phyloP scores from a whole-genome alignment of 2,113 vertebrate genomes.

The Fregata magnificens region DNA sequence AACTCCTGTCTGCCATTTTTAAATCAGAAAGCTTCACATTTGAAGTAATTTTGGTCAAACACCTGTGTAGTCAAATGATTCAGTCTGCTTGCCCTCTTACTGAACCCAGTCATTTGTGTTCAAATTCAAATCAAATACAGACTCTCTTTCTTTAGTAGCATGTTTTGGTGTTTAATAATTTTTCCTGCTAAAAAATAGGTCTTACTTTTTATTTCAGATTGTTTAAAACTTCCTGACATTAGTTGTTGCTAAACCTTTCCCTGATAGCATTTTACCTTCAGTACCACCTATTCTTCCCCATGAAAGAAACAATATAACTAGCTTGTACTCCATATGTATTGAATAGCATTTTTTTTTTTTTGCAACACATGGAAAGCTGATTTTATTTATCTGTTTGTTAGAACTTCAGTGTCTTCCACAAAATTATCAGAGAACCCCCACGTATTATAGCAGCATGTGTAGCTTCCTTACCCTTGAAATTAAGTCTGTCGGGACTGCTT shows the following conservation, averaged over 20 bases:
- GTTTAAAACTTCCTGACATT: background rate
- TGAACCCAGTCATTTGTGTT: background rate
- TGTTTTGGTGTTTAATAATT: background rate
- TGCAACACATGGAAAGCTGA: background rate
- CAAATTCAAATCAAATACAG: background rate
- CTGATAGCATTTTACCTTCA: background rate
- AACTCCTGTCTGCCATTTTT: background rate
- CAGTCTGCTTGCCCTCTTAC: background rate
- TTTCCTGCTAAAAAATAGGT: background rate
- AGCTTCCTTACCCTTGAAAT: background rate
- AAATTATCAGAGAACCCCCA: background rate
- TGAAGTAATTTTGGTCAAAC: background rate
- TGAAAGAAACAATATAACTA: background rate
- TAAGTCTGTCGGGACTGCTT: background rate
- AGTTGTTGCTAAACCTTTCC: background rate
- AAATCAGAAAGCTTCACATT: background rate
- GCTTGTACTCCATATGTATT: background rate
- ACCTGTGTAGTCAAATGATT: background rate
- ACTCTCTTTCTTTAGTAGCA: background rate
- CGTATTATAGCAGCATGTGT: background rate
- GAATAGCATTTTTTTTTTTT: background rate
- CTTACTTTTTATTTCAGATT: background rate
- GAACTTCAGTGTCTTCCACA: background rate
- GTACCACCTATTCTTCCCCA: background rate
- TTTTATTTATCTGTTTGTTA: background rate